Base-by-base conservation (phyloP, 92 coral and sea anemone genomes). In the Actinernus sp. region DNA sequence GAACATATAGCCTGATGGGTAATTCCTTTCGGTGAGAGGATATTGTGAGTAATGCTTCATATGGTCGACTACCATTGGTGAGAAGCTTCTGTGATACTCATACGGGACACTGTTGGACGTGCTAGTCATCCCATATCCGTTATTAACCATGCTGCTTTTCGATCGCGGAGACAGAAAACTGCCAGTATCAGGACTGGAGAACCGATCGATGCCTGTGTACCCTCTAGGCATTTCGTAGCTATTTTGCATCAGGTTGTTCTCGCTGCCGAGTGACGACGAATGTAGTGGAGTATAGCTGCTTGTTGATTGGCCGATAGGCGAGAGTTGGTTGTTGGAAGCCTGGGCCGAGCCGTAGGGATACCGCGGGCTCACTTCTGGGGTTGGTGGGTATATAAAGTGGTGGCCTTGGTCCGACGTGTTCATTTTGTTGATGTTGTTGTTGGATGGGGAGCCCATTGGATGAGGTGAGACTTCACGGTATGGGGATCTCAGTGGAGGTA, bases 21-120 rank as follows among this genome's bases (percentile, higher is more conserved):
- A 90, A 52, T 84, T 86, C 14, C 97, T 73, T 30, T 90, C 97
- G 13, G 92, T 49, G 4, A 86, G 76, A 29, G 97, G 78, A 76
- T 90, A 90, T 79, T 90, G 97, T 29, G 97, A 81, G 54, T 90
- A 90, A 46, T 90, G 91, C 51, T 90, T 90, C 82, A 90, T 79
- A 18, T 88, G 88, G 58, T 90, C 97, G 31, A 85, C 68, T 64
- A 88, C 79, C 50, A 92, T 69, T 17, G 89, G 78, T 4, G 80
- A 61, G 49, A 90, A 74, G 44, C 86, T 84, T 31, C 97, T 65
- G 66, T 88, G 85, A 17, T 90, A 92, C 19, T 90, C 90, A 12
- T 78, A 63, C 14, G 85, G 64, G 61, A 81, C 67, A 73, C 32
- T 80, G 64, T 82, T 54, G 8, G 85, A 32, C 3, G 88, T 61